Conservation (phyloP, 53 echinoderm and acorn worm genomes). For the Holothuria leucospilota region DNA sequence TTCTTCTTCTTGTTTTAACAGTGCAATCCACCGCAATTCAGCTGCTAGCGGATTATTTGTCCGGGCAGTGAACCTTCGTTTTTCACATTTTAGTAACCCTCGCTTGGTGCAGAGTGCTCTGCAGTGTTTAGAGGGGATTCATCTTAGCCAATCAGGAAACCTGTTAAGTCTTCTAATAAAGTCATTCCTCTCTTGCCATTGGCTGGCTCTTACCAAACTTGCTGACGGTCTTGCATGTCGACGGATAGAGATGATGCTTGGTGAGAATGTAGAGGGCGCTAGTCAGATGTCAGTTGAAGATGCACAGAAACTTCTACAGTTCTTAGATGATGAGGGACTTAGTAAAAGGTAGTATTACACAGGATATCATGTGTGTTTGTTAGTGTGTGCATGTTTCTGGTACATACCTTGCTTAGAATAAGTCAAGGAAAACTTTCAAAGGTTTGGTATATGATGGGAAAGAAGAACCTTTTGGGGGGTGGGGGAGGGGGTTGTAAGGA, state of each 20-base stretch:
- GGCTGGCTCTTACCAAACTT: constrained; percentile 76
- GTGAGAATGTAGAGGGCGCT: constrained; percentile 76
- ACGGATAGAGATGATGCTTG: constrained; percentile 94
- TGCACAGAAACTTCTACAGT: constrained; percentile 70
- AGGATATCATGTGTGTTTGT: too few relatives aligned
- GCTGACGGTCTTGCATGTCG: constrained; percentile 85
- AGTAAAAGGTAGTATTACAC: constrained; percentile 61
- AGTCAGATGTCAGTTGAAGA: constrained; percentile 82
- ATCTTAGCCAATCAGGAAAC: constrained; percentile 83
- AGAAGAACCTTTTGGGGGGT: too few relatives aligned
- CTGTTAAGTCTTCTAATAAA: constrained; percentile 85
- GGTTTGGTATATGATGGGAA: too few relatives aligned
- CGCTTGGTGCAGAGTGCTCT: constrained; percentile 86
- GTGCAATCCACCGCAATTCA: constrained; percentile 98
- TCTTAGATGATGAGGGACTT: constrained; percentile 59
- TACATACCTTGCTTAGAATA: too few relatives aligned
- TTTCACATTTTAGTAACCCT: constrained; percentile 74
- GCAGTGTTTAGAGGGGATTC: constrained; percentile 87
- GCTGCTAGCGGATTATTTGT: constrained; percentile 97
- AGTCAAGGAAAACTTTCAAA: too few relatives aligned
- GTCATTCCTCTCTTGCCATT: constrained; percentile 83
- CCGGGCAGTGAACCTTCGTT: constrained; percentile 89
- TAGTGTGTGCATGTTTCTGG: too few relatives aligned
- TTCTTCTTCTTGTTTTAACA: neutral
- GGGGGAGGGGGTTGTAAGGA: too few relatives aligned